Percentiles rank a stretch among this genome's conserved stretches.
Conservation (phyloP, 2,113 vertebrate species). For the Gymnocephalus cernua region DNA sequence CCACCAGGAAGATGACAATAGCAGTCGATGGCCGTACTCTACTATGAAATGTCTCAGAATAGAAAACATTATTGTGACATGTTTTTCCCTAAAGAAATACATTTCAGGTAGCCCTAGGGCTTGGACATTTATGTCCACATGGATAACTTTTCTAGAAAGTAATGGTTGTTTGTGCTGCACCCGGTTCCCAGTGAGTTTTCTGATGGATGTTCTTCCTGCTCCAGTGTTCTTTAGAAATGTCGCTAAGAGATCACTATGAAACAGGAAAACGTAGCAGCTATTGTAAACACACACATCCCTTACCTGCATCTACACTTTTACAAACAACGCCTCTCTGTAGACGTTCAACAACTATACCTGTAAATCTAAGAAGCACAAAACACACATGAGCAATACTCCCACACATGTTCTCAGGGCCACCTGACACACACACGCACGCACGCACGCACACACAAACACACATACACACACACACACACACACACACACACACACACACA, state of each 20-base stretch:
- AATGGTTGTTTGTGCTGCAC: conserved; percentile 24
- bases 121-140: neutral
- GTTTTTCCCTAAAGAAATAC: neutral
- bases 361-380: conserved; percentile 78
- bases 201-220: conserved; percentile 27
- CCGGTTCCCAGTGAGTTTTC: neutral
- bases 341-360: conserved; percentile 18
- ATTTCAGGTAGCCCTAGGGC: neutral
- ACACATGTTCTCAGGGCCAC: conserved; percentile 80
- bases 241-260: neutral
- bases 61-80: conserved; percentile 8
- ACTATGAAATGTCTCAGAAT: conserved; percentile 14
- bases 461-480: conserved; percentile 47
- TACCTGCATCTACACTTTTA: conserved; percentile 9
- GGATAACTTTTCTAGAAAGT: conserved; percentile 11
- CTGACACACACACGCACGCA: conserved; percentile 60
- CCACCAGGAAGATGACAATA: conserved; percentile 4
- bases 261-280: conserved; percentile 5
- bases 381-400: conserved; percentile 63
- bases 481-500: conserved; percentile 11
- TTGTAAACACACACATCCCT: neutral
- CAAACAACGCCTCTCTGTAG: conserved; percentile 15
- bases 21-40: neutral
- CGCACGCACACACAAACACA: conserved; percentile 19
- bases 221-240: neutral